Percentiles rank a stretch among this genome's conserved stretches.
phyloP scores from a whole-genome alignment of 1,140 invertebrate species.

The Nylanderia fulva region DNA sequence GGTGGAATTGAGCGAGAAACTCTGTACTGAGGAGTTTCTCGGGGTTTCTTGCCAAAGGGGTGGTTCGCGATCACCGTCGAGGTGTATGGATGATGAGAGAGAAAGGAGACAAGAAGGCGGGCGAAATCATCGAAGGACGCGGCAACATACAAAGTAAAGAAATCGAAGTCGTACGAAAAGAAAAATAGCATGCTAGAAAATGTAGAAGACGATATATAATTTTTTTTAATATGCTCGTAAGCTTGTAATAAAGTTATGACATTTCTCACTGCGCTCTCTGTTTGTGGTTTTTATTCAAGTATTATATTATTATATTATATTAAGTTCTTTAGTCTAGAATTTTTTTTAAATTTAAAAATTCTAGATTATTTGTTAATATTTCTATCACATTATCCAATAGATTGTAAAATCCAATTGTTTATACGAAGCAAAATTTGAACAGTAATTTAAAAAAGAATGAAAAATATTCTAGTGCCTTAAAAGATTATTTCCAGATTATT shows the following conservation, averaged over 20 bases:
- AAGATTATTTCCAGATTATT: too few species aligned
- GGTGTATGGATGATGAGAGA: constrained; percentile 43
- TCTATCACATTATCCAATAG: too few species aligned
- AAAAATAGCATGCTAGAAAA: background rate
- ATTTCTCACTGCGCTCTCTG: background rate
- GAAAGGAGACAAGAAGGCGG: constrained; percentile 9
- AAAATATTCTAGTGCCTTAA: too few species aligned
- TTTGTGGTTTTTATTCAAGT: background rate
- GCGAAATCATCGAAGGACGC: constrained; percentile 11
- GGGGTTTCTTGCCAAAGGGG: constrained; percentile 50
- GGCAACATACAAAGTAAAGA: background rate
- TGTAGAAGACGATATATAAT: background rate
- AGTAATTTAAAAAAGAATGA: too few species aligned
- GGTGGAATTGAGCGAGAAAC: constrained; percentile 56
- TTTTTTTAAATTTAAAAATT: too few species aligned
- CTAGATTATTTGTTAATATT: too few species aligned
- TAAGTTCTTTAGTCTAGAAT: too few species aligned
- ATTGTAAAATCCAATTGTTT: too few species aligned
- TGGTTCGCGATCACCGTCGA: constrained; percentile 42
- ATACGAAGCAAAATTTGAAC: too few species aligned
- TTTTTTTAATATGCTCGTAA: background rate
- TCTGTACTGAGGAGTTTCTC: constrained; percentile 28
- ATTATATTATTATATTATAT: too few species aligned
- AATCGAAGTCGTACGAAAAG: background rate
- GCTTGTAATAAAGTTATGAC: background rate